Evolutionary conservation across 1,140 invertebrate genomes (phyloP).

Genomic region (Drosophila quadrilineata): DNA sequence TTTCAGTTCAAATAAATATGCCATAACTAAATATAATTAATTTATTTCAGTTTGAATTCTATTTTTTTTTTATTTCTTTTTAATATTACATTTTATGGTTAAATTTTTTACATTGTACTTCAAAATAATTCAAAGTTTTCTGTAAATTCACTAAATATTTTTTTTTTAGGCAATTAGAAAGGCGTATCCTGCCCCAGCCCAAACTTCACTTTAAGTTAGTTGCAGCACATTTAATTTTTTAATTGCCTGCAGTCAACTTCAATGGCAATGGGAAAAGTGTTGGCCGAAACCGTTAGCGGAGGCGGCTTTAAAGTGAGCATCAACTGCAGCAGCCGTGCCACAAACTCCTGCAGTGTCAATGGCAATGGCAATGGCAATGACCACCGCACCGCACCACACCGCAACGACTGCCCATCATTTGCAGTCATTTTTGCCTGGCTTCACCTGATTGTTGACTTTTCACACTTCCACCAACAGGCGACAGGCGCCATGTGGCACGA

Average conservation of each 20-base stretch:
- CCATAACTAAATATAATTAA: too few relatives aligned
- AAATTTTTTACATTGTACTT: too few relatives aligned
- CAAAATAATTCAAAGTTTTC: too few relatives aligned
- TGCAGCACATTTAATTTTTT: constrained; percentile 30
- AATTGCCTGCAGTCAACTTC: constrained; percentile 47
- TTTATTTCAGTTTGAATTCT: too few relatives aligned
- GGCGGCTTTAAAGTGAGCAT: constrained; percentile 61
- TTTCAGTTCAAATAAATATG: too few relatives aligned
- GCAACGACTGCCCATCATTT: constrained; percentile 40
- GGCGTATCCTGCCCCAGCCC: too few relatives aligned
- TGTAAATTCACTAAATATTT: too few relatives aligned
- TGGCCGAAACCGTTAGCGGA: constrained; percentile 51
- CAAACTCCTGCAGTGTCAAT: constrained; percentile 36
- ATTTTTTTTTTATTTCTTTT: too few relatives aligned
- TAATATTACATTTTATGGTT: too few relatives aligned
- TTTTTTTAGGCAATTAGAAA: too few relatives aligned
- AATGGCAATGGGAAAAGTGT: constrained; percentile 39
- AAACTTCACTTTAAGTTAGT: too few relatives aligned
- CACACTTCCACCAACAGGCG: background rate
- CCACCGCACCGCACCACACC: background rate
- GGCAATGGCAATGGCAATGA: constrained; percentile 38
- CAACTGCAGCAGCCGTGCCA: constrained; percentile 38
- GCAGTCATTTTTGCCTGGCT: constrained; percentile 13
- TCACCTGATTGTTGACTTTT: constrained; percentile 41
- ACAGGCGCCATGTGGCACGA: background rate